A percentile compares a stretch with the other conserved stretches of the same genome.
Evolutionary conservation across 2,113 vertebrate species (phyloP).

Genomic region (Gymnarchus niloticus): DNA sequence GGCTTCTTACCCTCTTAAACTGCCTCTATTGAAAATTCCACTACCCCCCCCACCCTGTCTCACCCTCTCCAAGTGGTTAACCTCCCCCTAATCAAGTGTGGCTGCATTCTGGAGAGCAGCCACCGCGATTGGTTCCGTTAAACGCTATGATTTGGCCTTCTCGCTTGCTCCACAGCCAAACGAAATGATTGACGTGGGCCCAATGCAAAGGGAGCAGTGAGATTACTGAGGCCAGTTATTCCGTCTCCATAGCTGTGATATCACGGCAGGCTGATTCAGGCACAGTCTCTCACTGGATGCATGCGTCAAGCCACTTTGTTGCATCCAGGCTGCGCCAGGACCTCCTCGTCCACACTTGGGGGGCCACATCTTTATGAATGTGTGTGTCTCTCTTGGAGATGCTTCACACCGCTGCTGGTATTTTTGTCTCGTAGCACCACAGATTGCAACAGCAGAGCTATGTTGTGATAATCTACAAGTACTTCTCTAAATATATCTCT

Average conservation of each 20-base stretch:
- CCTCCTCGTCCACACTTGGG: neutral
- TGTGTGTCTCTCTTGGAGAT: neutral
- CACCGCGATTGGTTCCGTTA: neutral
- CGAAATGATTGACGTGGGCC: neutral
- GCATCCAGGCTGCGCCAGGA: neutral
- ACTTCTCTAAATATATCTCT: conserved; percentile 6
- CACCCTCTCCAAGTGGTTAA: neutral
- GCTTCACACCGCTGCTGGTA: neutral
- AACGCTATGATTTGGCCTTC: neutral
- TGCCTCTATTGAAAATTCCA: neutral
- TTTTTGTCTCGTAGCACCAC: neutral
- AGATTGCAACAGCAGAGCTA: neutral
- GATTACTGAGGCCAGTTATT: neutral
- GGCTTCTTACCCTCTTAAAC: neutral
- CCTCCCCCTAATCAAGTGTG: conserved; percentile 1
- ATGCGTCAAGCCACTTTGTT: neutral
- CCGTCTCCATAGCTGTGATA: neutral
- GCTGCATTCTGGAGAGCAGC: neutral
- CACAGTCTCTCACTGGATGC: neutral
- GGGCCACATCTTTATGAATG: neutral
- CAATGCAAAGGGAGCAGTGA: neutral
- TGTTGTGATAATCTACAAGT: neutral
- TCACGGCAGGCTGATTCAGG: neutral
- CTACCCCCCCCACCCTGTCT: too few species aligned
- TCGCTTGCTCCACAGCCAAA: neutral